Base-by-base conservation (phyloP, 2,113 vertebrate genomes). In the Oreochromis aureus region DNA sequence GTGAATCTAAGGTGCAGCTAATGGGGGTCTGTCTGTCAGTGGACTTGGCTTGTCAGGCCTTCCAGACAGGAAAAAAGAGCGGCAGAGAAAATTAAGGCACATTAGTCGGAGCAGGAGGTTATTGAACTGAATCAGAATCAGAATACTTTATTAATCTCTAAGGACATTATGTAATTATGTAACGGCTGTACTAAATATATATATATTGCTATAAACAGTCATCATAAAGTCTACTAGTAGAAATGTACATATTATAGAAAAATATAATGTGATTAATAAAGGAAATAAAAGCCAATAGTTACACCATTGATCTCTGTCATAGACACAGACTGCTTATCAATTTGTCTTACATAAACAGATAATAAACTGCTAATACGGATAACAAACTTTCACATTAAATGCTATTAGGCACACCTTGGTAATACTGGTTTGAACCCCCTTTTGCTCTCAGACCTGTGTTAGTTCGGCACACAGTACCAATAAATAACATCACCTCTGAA, bases 1-100 rank as follows among this genome's bases (percentile, higher is more conserved):
- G n/a, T 54, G 81, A 92, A 92, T 95, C 90, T 91, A 89, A 95
- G 91, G 71, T 48, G 71, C 78, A 91, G 93, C 93, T 94, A 96
- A 95, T 95, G 87, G 93, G 87, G 85, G 78, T 41, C 83, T 81
- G 91, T 93, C 86, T 89, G 89, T 94, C 89, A 92, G 55, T 55
- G 73, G 66, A 78, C 58, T 80, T 48, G 71, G 30, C 89, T 84
- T 53, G 82, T 89, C 86, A 90, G 91, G 92, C 85, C 91, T 92
- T 89, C 79, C 81, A 80, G 88, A 88, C 76, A 63, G 82, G 18
- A 55, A 78, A 55, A 55, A 58, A 85, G 41, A 89, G 19, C 22
- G 6, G 8, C 22, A 54, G 82, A 55, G 34, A 53, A 82, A 73
- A 87, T 88, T 16, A 16, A 90, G 88, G 82, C 22, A 69, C 46